Conservation (phyloP, 2,797 vertebrate genomes). For the Xiphophorus birchmanni region DNA sequence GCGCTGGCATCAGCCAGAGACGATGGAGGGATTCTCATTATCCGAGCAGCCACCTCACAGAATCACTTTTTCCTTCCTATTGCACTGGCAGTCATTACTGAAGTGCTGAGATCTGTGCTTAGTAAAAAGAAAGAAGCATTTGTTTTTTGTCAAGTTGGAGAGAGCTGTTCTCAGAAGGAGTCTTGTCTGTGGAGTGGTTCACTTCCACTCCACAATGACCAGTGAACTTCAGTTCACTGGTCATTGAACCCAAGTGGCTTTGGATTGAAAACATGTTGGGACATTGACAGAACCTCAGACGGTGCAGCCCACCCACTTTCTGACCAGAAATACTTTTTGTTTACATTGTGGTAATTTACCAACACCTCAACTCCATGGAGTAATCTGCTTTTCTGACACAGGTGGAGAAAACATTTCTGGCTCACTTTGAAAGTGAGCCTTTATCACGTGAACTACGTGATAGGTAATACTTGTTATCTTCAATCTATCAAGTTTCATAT, state of each 20-base stretch:
- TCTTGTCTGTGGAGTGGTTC: conserved; percentile 45
- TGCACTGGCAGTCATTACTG: conserved; percentile 55
- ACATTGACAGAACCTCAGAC: conserved; percentile 31
- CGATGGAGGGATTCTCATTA: conserved; percentile 64
- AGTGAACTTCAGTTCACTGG: neutral
- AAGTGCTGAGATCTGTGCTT: conserved; percentile 23
- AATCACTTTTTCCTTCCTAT: conserved; percentile 58
- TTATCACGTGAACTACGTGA: neutral
- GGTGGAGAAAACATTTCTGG: neutral
- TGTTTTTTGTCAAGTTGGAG: conserved; percentile 47
- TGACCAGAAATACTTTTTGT: conserved; percentile 44
- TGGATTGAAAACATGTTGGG: conserved; percentile 37
- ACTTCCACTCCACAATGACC: conserved; percentile 36
- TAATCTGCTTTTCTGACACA: neutral
- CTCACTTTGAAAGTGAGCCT: neutral
- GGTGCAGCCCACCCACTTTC: conserved; percentile 22
- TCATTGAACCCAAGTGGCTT: conserved; percentile 34
- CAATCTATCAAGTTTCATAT: neutral
- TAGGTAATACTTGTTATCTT: neutral
- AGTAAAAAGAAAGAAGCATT: conserved; percentile 32
- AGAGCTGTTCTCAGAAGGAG: conserved; percentile 31
- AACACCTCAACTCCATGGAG: conserved; percentile 9
- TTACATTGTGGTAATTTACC: conserved; percentile 32
- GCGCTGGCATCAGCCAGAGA: conserved; percentile 54
- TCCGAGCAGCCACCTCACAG: conserved; percentile 64